Evolutionary conservation across 2,797 vertebrate genomes (phyloP).

Genomic region (Centropyge bicolor): DNA sequence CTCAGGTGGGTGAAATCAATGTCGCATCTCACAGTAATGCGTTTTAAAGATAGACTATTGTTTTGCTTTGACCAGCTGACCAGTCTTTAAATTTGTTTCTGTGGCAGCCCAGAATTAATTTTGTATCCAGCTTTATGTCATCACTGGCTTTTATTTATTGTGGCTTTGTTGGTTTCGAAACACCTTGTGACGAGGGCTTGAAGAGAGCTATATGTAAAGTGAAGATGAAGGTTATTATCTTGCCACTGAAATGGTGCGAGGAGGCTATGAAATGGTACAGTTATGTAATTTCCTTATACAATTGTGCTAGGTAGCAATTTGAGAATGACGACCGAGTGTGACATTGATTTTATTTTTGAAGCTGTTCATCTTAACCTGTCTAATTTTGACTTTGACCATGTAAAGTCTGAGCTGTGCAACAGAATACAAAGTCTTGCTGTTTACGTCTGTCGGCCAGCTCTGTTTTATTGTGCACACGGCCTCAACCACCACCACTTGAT

Average conservation of each 20-base stretch:
- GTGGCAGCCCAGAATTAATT: constrained; percentile 24
- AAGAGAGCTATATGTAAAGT: constrained; percentile 11
- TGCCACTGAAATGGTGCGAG: constrained; percentile 2
- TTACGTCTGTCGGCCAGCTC: not conserved
- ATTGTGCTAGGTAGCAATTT: constrained; percentile 6
- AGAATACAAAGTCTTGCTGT: not conserved
- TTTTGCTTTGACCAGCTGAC: constrained; percentile 37
- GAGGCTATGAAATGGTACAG: constrained; percentile 20
- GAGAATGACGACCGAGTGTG: not conserved
- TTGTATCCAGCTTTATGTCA: constrained; percentile 30
- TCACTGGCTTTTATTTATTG: constrained; percentile 39
- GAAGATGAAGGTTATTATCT: constrained; percentile 24
- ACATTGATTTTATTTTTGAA: constrained; percentile 10
- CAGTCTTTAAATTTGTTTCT: constrained; percentile 22
- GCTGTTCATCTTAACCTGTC: not conserved
- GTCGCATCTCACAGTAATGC: constrained; percentile 12
- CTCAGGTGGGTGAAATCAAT: constrained; percentile 41
- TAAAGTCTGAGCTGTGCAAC: not conserved
- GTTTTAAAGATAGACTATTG: constrained; percentile 17
- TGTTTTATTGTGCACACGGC: constrained; percentile 8
- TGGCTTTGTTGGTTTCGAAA: constrained; percentile 29
- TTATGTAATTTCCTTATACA: constrained; percentile 20
- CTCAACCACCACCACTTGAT: not conserved
- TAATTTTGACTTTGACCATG: not conserved
- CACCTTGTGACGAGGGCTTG: constrained; percentile 28